These are phyloP conservation scores for Himalopsyche kuldschensis DNA, from an alignment of 2,888 invertebrate species.

Conservation along the genomic window DNA sequence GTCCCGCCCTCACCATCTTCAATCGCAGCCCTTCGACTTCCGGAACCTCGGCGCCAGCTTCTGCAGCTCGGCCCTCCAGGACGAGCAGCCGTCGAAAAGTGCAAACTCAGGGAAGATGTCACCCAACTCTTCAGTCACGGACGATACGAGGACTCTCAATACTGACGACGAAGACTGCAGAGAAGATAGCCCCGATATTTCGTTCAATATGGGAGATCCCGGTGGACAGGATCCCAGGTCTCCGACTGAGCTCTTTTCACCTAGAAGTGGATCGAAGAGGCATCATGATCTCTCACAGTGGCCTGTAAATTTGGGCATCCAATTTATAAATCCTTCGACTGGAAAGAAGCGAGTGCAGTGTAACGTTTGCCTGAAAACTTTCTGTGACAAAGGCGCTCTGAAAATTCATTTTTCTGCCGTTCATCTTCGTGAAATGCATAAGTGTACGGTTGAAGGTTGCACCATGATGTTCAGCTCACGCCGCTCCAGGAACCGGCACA, in stretches of 20 bases:
- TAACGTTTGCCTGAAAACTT: slow-evolving; percentile 95
- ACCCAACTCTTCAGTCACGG: slow-evolving; percentile 37
- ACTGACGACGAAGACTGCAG: slow-evolving; percentile 47
- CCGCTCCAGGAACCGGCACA: slow-evolving; percentile 91
- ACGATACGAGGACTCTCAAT: slow-evolving; percentile 32
- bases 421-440: slow-evolving; percentile 97
- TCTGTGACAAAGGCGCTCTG: slow-evolving; percentile 98
- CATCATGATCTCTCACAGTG: slow-evolving; percentile 58
- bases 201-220: slow-evolving; percentile 43
- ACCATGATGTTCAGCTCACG: slow-evolving; percentile 98
- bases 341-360: slow-evolving; percentile 97
- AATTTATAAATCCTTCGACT: slow-evolving; percentile 86
- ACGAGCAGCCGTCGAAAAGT: slow-evolving; percentile 12
- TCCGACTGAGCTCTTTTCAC: slow-evolving; percentile 47
- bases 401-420: slow-evolving; percentile 99
- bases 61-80: slow-evolving; percentile 47
- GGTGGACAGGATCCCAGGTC: slow-evolving; percentile 47
- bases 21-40: slow-evolving; percentile 85
- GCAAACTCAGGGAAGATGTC: slow-evolving; percentile 33
- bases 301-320: slow-evolving; percentile 81
- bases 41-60: slow-evolving; percentile 72
- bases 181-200: slow-evolving; percentile 44
- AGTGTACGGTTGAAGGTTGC: slow-evolving; percentile 96
- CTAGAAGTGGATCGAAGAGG: slow-evolving; percentile 50
- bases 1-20: slow-evolving; percentile 60